Base-by-base conservation (phyloP, 2,113 vertebrate species). In the Dicentrarchus labrax region DNA sequence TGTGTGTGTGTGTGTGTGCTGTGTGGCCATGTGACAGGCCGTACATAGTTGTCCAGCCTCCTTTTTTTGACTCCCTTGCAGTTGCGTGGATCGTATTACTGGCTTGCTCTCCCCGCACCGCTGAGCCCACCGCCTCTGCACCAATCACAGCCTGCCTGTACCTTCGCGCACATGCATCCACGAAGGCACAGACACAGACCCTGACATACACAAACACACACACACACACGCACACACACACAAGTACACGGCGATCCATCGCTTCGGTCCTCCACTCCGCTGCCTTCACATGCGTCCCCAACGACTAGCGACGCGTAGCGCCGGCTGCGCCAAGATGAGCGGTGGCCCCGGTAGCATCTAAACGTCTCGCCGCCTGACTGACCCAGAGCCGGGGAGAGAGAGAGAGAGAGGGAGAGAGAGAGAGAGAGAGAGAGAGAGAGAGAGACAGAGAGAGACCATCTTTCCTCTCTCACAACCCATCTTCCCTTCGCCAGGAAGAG, bases 41-140 rank as follows among this genome's bases (percentile, higher is more conserved):
- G 81, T 81, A 77, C 85, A 72, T 45, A 53, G 38, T 73, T 74
- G 90, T 75, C 87, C 89, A 62, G 80, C 84, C 88, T 84, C 71
- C 80, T 75, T 38, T 21, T 69, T 82, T 64, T 48, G 71, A 76
- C 72, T 88, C 69, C 45, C 62, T 81, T 84, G 84, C 85, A 86
- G 80, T 82, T 84, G 77, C 87, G 73, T 64, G 83, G 89, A 74
- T 91, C 91, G 84, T 87, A 43, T 94, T 93, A 89, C 89, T 91
- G 86, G 85, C 77, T 87, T 88, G 77, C 83, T 91, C 77, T 88
- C 77, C 70, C 66, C 56, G 85, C 88, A 83, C 82, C 61, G 84
- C 90, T 93, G 92, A 91, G 88, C 92, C 88, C 92, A 93, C 90
- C 73, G 76, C 59, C 82, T 84, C 75, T 86, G 86, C 91, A 70